Conservation (phyloP, 1,140 invertebrate species). For the Nephila pilipes region DNA sequence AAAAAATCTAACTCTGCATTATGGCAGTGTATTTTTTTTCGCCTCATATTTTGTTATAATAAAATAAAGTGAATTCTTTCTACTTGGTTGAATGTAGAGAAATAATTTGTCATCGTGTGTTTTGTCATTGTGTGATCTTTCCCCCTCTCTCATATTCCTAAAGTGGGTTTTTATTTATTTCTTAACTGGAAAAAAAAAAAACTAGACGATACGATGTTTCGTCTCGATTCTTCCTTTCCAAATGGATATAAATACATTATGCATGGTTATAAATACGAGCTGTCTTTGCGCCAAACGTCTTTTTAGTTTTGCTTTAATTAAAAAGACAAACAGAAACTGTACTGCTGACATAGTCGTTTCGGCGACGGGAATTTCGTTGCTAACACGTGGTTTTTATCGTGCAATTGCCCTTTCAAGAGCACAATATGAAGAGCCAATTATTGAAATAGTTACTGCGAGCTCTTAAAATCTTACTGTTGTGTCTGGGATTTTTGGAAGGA, state of each 20-base stretch:
- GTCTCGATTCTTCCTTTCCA: constrained; percentile 2
- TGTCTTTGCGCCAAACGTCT: constrained; percentile 50
- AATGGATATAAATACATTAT: constrained; percentile 48
- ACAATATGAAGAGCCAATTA: background rate
- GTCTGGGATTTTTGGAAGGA: too few relatives aligned
- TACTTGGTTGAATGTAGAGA: too few relatives aligned
- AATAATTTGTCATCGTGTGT: too few relatives aligned
- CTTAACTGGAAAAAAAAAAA: background rate
- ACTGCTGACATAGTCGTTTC: constrained; percentile 45
- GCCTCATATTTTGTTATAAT: too few relatives aligned
- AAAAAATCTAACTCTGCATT: too few relatives aligned
- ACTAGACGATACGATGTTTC: constrained; percentile 30
- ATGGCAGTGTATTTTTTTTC: too few relatives aligned
- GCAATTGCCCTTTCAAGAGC: background rate
- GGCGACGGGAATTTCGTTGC: background rate
- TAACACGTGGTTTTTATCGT: constrained; percentile 4
- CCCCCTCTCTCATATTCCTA: too few relatives aligned
- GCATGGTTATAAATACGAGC: constrained; percentile 48
- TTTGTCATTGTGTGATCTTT: too few relatives aligned
- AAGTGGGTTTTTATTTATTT: too few relatives aligned
- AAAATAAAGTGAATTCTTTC: too few relatives aligned
- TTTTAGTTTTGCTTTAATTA: constrained; percentile 18
- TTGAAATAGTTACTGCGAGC: background rate
- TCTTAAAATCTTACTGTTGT: too few relatives aligned
- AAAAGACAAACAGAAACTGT: constrained; percentile 35